Evolutionary conservation across 2,797 vertebrate species (phyloP).

Genomic region (Anableps anableps): DNA sequence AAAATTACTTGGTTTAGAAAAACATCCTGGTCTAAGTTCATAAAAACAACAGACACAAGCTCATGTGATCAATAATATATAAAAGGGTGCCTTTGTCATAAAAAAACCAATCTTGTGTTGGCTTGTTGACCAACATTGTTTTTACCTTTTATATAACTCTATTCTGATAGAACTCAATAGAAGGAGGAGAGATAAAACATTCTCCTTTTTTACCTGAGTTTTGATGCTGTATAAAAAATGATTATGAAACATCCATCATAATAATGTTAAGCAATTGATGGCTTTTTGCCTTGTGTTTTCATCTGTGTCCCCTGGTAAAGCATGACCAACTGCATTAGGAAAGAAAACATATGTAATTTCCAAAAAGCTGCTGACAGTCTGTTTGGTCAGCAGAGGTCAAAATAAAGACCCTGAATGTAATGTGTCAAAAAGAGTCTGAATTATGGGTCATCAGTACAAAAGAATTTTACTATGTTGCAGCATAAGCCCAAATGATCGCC

Average conservation of each 20-base stretch:
- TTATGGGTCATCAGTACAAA: constrained; percentile 72
- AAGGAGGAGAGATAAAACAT: background rate
- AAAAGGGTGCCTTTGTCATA: too few relatives aligned
- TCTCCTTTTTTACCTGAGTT: background rate
- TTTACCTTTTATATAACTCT: background rate
- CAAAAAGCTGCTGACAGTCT: constrained; percentile 56
- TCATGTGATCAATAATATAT: background rate
- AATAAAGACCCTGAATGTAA: constrained; percentile 56
- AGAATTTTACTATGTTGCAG: constrained; percentile 58
- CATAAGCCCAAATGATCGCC: constrained; percentile 62
- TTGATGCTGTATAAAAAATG: constrained; percentile 15
- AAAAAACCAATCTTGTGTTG: background rate
- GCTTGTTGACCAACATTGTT: background rate
- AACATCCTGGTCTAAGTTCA: background rate
- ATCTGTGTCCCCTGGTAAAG: constrained; percentile 27
- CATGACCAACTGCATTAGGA: constrained; percentile 32
- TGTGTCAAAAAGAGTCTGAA: constrained; percentile 75
- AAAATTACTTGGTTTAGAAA: background rate
- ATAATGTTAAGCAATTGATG: background rate
- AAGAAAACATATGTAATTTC: constrained; percentile 49
- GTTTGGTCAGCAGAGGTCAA: constrained; percentile 68
- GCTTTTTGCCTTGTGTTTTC: background rate
- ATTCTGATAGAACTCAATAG: background rate
- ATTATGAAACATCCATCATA: background rate
- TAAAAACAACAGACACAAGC: background rate